Percentiles rank a stretch among this genome's conserved stretches.
phyloP scores from a whole-genome alignment of 2,113 vertebrate species.

The Planiliza haematocheilus region DNA sequence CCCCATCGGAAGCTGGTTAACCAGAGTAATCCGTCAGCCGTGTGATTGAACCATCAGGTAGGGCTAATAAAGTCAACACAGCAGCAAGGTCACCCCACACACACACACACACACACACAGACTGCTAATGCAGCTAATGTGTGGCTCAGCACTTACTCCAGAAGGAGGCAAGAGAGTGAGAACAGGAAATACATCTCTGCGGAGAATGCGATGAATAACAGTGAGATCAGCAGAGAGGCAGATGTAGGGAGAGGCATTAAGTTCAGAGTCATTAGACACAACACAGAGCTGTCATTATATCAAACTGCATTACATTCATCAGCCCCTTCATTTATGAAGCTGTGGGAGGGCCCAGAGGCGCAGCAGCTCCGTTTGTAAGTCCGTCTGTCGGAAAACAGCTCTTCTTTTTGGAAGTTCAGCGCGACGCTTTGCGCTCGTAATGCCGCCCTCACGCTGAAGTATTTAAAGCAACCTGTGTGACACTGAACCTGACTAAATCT shows the following conservation, averaged over 20 bases:
- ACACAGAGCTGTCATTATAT: slow-evolving; percentile 57
- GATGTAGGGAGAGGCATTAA: slow-evolving; percentile 51
- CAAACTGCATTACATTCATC: slow-evolving; percentile 61
- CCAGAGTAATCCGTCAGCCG: background rate
- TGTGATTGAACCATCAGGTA: slow-evolving; percentile 21
- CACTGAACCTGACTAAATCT: slow-evolving; percentile 67
- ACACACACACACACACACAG: too few relatives aligned
- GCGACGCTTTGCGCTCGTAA: slow-evolving; percentile 31
- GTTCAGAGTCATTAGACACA: slow-evolving; percentile 65
- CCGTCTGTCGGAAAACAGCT: slow-evolving; percentile 37
- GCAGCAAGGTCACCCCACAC: slow-evolving; percentile 65
- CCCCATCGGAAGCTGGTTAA: background rate
- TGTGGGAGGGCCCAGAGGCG: slow-evolving; percentile 42
- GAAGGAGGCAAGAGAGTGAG: slow-evolving; percentile 10
- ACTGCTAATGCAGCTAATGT: slow-evolving; percentile 53
- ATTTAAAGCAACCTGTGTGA: slow-evolving; percentile 71
- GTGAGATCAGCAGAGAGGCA: slow-evolving; percentile 36
- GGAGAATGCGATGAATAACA: slow-evolving; percentile 23
- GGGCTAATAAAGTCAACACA: slow-evolving; percentile 39
- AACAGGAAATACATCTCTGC: slow-evolving; percentile 46
- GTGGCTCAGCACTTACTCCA: slow-evolving; percentile 43
- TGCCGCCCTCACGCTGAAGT: slow-evolving; percentile 41
- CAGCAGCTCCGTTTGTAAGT: slow-evolving; percentile 28
- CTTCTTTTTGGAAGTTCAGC: slow-evolving; percentile 38
- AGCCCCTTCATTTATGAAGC: slow-evolving; percentile 51